Evolutionary conservation across 2,888 invertebrate species (phyloP).

Genomic region (Syrista parreyssii): DNA sequence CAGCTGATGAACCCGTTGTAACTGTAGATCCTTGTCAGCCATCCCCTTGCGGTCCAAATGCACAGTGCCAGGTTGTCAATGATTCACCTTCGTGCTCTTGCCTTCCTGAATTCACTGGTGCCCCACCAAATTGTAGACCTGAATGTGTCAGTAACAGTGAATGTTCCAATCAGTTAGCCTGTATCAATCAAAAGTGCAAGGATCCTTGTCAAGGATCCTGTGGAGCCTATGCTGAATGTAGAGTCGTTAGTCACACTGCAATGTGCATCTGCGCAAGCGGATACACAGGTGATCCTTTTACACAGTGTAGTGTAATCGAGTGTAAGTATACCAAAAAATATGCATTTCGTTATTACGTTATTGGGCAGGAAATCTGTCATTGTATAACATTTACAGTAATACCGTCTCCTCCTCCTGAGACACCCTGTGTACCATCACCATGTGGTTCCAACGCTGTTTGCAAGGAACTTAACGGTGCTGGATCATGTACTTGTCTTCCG

Average conservation of each 20-base stretch:
- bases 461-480: constrained; percentile 62
- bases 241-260: constrained; percentile 67
- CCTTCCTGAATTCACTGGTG: constrained; percentile 61
- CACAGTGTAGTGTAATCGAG: constrained; percentile 46
- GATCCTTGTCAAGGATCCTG: constrained; percentile 70
- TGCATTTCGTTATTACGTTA: not conserved
- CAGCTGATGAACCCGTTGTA: constrained; percentile 41
- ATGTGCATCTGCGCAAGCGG: constrained; percentile 70
- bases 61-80: constrained; percentile 62
- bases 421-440: constrained; percentile 38
- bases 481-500: constrained; percentile 63
- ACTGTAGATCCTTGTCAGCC: constrained; percentile 64
- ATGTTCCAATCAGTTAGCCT: constrained; percentile 55
- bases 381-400: not conserved
- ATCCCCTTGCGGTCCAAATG: constrained; percentile 65
- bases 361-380: not conserved
- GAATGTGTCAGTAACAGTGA: constrained; percentile 60
- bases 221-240: constrained; percentile 66
- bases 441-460: constrained; percentile 64
- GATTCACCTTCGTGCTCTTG: constrained; percentile 69
- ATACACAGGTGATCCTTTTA: constrained; percentile 76
- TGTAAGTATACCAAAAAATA: constrained; percentile 35
- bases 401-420: constrained; percentile 3
- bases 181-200: constrained; percentile 69
- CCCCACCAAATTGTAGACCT: constrained; percentile 65